These are phyloP conservation scores for Pseudotriccus pelzelni DNA, from an alignment of 2,797 vertebrate genomes.

Conservation along the genomic window DNA sequence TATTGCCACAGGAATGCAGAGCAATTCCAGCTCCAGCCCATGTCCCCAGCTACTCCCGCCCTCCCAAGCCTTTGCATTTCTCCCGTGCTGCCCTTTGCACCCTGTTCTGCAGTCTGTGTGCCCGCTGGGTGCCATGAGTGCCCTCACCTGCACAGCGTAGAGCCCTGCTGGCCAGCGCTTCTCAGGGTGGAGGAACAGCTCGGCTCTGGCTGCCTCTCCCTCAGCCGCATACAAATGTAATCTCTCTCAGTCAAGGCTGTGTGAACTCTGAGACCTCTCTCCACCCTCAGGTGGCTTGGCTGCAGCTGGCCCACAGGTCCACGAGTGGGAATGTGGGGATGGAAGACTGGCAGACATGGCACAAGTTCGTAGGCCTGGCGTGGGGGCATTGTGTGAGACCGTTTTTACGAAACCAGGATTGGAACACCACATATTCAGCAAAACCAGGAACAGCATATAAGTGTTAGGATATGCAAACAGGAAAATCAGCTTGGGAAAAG, in stretches of 20 bases:
- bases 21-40: not conserved
- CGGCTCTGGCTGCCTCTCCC: not conserved
- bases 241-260: not conserved
- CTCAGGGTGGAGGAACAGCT: not conserved
- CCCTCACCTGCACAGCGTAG: not conserved
- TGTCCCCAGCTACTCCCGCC: not conserved
- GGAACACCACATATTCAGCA: not conserved
- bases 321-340: not conserved
- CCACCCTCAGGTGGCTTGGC: fast-evolving
- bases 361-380: fast-evolving
- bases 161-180: not conserved
- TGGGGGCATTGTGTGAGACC: not conserved
- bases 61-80: not conserved
- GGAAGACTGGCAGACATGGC: fast-evolving
- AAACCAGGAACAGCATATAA: not conserved
- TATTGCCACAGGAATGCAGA: not conserved
- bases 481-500: not conserved
- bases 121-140: fast-evolving
- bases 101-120: not conserved
- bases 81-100: not conserved
- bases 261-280: not conserved
- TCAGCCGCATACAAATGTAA: not conserved
- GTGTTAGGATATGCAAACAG: conserved; percentile 14
- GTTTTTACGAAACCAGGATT: not conserved
- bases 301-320: not conserved